phyloP scores from a whole-genome alignment of 1,140 invertebrate genomes.

The Batillaria attramentaria region DNA sequence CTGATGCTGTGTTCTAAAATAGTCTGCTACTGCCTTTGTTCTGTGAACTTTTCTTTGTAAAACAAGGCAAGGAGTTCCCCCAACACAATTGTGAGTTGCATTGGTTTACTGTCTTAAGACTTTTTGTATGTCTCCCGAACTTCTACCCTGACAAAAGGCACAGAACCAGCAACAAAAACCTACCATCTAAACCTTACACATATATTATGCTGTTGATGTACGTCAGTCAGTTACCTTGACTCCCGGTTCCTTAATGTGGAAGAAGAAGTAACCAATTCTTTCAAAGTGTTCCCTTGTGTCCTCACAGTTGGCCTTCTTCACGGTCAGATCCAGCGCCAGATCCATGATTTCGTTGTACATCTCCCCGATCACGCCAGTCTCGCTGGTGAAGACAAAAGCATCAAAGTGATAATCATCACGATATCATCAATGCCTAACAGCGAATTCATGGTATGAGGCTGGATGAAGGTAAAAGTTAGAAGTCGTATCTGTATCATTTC shows the following conservation, averaged over 20 bases:
- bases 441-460: too few relatives aligned
- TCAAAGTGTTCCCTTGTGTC: constrained; percentile 16
- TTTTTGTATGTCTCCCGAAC: too few relatives aligned
- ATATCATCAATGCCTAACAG: neutral
- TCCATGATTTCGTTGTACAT: constrained; percentile 24
- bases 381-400: neutral
- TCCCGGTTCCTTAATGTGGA: neutral
- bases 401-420: neutral
- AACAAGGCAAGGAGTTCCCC: neutral
- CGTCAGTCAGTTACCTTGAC: constrained; percentile 7
- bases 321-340: constrained; percentile 23
- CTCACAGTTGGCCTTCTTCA: constrained; percentile 19
- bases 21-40: too few relatives aligned
- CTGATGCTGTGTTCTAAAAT: too few relatives aligned
- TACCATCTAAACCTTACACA: neutral
- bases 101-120: too few relatives aligned
- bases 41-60: neutral
- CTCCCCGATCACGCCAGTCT: neutral
- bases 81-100: too few relatives aligned
- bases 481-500: neutral
- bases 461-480: neutral
- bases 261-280: constrained; percentile 25
- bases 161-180: neutral
- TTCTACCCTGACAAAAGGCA: neutral
- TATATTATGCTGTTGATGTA: neutral